Evolutionary conservation across 2,113 vertebrate species (phyloP).

Genomic region (Daubentonia madagascariensis): DNA sequence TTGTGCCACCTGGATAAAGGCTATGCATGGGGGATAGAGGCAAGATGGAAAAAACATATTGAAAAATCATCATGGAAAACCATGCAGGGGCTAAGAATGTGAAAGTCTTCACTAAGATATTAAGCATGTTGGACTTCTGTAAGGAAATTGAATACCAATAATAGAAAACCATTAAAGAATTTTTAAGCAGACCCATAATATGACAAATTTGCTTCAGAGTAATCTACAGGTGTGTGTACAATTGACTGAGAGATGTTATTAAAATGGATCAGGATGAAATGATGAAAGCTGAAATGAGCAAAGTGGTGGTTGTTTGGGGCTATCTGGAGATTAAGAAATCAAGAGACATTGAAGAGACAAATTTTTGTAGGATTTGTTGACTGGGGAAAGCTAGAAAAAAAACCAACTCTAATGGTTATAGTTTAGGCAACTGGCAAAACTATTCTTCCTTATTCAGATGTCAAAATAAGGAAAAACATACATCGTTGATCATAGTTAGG

Average conservation of each 20-base stretch:
- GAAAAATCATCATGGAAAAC: background rate
- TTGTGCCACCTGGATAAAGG: background rate
- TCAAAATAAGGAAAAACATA: background rate
- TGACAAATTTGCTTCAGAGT: background rate
- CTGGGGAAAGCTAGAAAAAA: background rate
- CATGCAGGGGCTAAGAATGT: background rate
- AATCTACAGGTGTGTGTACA: background rate
- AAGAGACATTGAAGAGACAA: background rate
- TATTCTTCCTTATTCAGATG: background rate
- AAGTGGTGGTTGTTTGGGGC: background rate
- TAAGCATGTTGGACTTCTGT: background rate
- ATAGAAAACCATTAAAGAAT: background rate
- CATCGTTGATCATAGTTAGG: background rate
- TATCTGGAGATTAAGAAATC: background rate
- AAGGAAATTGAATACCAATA: background rate
- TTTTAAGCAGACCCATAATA: background rate
- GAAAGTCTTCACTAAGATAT: background rate
- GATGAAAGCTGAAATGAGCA: background rate
- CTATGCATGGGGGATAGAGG: background rate
- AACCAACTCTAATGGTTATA: background rate
- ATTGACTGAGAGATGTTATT: background rate
- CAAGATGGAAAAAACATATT: background rate
- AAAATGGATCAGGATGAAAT: background rate
- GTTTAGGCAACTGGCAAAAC: background rate
- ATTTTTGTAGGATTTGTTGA: background rate